Base-by-base conservation (phyloP, 2,113 vertebrate species). In the Apodemus sylvaticus region DNA sequence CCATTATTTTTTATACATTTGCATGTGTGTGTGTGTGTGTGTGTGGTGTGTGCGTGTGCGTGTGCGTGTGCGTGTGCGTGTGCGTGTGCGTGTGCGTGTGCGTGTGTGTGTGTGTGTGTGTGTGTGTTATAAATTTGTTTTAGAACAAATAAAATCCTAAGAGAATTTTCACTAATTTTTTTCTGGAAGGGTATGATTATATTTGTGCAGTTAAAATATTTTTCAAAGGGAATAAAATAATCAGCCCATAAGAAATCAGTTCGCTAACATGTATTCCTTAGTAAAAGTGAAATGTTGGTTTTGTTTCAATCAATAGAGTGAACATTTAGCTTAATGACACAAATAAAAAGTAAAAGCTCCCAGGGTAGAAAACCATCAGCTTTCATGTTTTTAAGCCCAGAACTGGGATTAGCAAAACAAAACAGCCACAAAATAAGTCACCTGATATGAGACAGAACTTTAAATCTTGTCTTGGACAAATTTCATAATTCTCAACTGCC, bases 221-320 rank as follows among this genome's bases (percentile, higher is more conserved):
- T 95, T 94, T 88, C 53, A 77, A 96, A 78, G 77, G 34, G 81
- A 55, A 91, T 79, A 76, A 82, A 93, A 74, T 73, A 86, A 79
- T 26, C 42, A 94, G 7, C 45, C 74, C 73, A 22, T 73, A 73
- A 42, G 31, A 81, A 88, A 78, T 70, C 92, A 39, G 26, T 60
- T 68, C 79, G 62, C 11, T 16, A 90, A 82, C 22, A 17, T 73
- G 81, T 70, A 82, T 88, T 82, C 11, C 8, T 79, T 87, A 66
- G 17, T 8, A 62, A 81, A 94, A 74, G 42, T 68, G 88, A 85
- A 88, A 86, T 68, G 4, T 71, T 60, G 81, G 55, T 7, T 9
- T 94, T 26, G 48, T 89, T 64, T 79, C 71, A 93, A 1, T 89
- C 71, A 91, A 17, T 71, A 48, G 83, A 60, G 60, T 86, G 58